phyloP scores from a whole-genome alignment of 2,888 invertebrate genomes.

The Drosophila cyrtoloma region DNA sequence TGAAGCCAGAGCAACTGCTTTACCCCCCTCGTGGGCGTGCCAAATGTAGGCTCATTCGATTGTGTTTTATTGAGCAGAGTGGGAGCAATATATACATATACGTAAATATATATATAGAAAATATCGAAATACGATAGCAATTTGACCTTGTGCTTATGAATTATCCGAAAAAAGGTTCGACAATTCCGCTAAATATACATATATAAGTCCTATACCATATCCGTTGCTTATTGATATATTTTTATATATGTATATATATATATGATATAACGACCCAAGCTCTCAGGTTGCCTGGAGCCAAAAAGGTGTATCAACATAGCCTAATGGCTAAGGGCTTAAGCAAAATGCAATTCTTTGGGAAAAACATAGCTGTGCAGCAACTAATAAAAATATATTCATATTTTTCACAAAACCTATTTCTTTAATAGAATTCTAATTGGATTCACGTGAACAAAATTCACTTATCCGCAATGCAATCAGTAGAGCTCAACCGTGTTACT shows the following conservation, averaged over 20 bases:
- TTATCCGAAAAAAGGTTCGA: not conserved
- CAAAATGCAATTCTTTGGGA: not conserved
- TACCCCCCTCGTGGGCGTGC: not conserved
- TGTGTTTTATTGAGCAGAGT: not conserved
- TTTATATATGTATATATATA: no score
- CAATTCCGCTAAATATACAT: not conserved
- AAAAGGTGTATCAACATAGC: not conserved
- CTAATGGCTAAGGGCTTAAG: not conserved
- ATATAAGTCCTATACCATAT: not conserved
- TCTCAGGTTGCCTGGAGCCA: not conserved
- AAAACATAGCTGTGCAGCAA: not conserved
- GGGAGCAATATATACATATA: not conserved
- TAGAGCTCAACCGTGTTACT: constrained; percentile 7
- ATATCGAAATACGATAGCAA: not conserved
- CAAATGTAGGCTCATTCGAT: not conserved
- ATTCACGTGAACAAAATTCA: constrained; percentile 30
- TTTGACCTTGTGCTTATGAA: not conserved
- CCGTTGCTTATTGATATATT: not conserved
- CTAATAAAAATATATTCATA: not conserved
- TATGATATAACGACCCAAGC: not conserved
- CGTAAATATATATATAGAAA: not conserved
- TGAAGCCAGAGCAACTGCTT: not conserved
- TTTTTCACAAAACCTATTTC: not conserved
- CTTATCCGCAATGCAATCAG: not conserved
- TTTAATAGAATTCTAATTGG: constrained; percentile 8